Base-by-base conservation (phyloP, 1,140 invertebrate genomes). In the Drosophila pruinosa region DNA sequence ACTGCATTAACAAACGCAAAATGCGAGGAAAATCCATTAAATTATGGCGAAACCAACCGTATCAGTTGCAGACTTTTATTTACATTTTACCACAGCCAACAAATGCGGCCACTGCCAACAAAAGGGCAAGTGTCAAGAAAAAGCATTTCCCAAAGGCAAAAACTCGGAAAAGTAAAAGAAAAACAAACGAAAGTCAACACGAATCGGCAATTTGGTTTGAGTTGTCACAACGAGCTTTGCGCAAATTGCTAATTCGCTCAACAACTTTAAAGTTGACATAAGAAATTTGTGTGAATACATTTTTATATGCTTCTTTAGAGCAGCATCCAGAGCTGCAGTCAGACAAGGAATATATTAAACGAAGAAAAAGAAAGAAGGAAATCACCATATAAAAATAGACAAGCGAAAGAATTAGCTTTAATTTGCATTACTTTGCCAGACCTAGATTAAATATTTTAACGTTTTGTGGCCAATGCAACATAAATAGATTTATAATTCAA, bases 221-320 rank as follows among this genome's bases (percentile, higher is more conserved):
- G 67, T 53, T 48, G 17, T 50, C 14, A 38, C 26, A 21, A 17
- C 50, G 48, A 53, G 19, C 17, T 24, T 6, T 34, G 39, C 56
- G n/a, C 53, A 67, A 64, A 50, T 58, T 65, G 45, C 45, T 72
- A 72, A 72, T 81, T 85, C 76, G 72, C 54, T 56, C 28, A 73
- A 75, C 63, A 80, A 70, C 68, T 77, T 64, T 15, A 41, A 26
- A 76, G 80, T 79, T 85, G 72, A 85, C 71, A 82, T 57, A 79
- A 79, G 69, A 85, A 85, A 85, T 85, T 85, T 73, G 68, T 79
- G 61, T 74, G 72, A 76, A 85, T 80, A 56, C 53, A 71, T 85
- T 81, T 81, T 74, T 65, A 76, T 74, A 70, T 22, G 57, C 45
- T 56, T 36, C 54, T 24, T n/a, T n/a, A 21, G 15, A 21, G 21